Percentiles rank a stretch among this genome's conserved stretches.
Conservation (phyloP, 2,113 vertebrate genomes). For the Rutilus rutilus region DNA sequence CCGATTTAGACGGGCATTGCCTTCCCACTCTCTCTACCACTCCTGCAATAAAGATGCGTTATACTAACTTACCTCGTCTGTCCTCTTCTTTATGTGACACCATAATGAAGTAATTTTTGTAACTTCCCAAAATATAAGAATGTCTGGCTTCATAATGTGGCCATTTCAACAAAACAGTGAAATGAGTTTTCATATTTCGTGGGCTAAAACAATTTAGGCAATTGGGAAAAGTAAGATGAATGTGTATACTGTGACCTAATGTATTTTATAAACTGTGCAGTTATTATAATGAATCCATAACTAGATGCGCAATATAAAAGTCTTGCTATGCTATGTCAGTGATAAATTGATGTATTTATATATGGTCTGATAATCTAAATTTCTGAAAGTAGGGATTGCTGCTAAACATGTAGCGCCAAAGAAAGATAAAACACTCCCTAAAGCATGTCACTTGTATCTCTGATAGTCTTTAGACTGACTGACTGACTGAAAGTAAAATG, state of each 20-base stretch:
- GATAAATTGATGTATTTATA: neutral
- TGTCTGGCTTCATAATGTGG: constrained; percentile 15
- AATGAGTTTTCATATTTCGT: constrained; percentile 1
- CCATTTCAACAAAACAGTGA: neutral
- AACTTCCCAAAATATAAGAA: constrained; percentile 1
- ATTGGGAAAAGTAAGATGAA: constrained; percentile 4
- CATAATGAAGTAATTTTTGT: constrained; percentile 17
- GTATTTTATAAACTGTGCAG: neutral
- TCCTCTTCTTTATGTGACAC: too few species aligned
- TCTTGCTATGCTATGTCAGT: neutral
- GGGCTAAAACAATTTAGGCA: neutral
- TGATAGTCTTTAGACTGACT: neutral
- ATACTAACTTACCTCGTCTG: too few species aligned
- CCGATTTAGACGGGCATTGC: too few species aligned
- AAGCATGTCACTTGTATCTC: neutral
- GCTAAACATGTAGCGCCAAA: neutral
- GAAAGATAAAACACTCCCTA: neutral
- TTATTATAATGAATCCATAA: neutral
- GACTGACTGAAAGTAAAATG: constrained; percentile 20
- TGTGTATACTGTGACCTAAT: neutral
- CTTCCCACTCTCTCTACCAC: too few species aligned
- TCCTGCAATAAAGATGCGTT: too few species aligned
- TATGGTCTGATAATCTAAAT: neutral
- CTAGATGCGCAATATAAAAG: neutral
- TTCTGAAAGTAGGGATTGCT: neutral